Evolutionary conservation across 2,113 vertebrate species (phyloP).

Genomic region (Loxodonta africana): DNA sequence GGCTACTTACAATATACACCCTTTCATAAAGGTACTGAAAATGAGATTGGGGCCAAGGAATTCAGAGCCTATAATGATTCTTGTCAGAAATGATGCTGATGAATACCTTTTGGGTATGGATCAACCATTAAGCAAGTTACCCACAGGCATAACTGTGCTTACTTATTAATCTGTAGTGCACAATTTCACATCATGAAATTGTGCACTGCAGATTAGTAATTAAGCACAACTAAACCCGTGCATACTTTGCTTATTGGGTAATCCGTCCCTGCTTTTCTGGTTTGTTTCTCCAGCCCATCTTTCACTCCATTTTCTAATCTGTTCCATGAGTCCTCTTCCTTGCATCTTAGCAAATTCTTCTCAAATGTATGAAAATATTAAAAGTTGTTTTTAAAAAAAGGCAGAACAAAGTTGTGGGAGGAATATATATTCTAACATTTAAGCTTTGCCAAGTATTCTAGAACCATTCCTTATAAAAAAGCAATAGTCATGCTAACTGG

Average conservation of each 20-base stretch:
- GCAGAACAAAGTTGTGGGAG: background rate
- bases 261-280: background rate
- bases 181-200: too few species aligned
- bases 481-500: background rate
- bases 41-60: background rate
- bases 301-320: slow-evolving; percentile 1
- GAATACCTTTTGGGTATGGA: background rate
- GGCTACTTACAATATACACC: background rate
- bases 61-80: background rate
- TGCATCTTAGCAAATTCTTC: background rate
- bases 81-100: background rate
- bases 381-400: slow-evolving; percentile 8
- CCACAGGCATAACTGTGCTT: too few species aligned
- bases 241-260: too few species aligned
- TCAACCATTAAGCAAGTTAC: too few species aligned
- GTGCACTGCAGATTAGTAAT: too few species aligned
- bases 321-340: background rate
- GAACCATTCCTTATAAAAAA: background rate
- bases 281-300: background rate
- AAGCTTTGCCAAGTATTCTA: slow-evolving; percentile 34
- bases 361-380: background rate
- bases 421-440: slow-evolving; percentile 5
- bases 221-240: too few species aligned
- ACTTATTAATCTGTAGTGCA: too few species aligned
- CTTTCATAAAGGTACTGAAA: slow-evolving; percentile 1